Evolutionary conservation across 1,140 invertebrate genomes (phyloP).

Genomic region (Oryzaephilus surinamensis): DNA sequence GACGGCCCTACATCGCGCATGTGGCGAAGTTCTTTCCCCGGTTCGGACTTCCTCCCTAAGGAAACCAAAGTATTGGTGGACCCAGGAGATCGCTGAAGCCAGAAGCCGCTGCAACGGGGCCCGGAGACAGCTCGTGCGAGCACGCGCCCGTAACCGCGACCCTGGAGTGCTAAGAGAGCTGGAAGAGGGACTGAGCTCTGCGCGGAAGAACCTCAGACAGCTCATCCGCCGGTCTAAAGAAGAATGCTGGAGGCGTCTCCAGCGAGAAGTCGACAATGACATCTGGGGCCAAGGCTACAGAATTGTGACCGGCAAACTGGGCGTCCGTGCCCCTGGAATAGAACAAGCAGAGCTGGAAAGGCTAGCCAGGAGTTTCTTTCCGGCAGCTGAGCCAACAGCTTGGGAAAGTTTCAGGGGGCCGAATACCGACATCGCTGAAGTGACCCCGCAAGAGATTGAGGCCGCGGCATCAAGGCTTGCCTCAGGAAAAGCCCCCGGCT

Average conservation of each 20-base stretch:
- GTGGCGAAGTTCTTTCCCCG: too few species aligned
- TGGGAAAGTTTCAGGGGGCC: not conserved
- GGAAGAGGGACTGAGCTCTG: not conserved
- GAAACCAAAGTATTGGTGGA: conserved; percentile 5
- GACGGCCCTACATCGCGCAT: too few species aligned
- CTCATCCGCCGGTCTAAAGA: conserved; percentile 14
- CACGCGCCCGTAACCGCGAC: not conserved
- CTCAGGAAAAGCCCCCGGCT: conserved; percentile 14
- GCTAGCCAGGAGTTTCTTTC: conserved; percentile 9
- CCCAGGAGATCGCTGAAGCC: not conserved
- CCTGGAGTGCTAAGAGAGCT: not conserved
- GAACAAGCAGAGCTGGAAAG: not conserved
- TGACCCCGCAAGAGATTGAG: conserved; percentile 12
- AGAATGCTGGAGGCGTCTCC: conserved; percentile 16
- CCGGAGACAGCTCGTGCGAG: not conserved
- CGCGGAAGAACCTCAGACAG: conserved; percentile 9
- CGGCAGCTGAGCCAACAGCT: not conserved
- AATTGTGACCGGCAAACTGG: conserved; percentile 17
- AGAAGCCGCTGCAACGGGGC: too few species aligned
- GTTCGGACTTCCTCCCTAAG: too few species aligned
- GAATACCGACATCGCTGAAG: not conserved
- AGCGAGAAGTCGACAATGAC: conserved; percentile 18
- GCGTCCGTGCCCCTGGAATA: conserved; percentile 2
- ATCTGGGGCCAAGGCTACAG: conserved; percentile 25
- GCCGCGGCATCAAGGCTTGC: conserved; percentile 5